Base-by-base conservation (phyloP, 2,888 invertebrate species). In the Dexiosoma caninum region DNA sequence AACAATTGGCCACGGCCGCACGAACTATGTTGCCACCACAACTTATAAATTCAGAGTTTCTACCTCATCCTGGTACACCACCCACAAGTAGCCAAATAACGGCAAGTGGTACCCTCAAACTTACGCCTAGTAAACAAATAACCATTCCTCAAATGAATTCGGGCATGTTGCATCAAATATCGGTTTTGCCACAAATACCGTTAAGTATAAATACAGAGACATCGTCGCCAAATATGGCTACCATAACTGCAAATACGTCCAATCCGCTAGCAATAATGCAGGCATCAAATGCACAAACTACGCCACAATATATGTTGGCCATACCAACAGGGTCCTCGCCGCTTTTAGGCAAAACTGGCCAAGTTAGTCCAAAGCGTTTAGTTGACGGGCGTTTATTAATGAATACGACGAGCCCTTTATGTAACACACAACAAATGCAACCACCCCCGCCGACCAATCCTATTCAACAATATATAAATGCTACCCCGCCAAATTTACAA, bases 201-300 rank as follows among this genome's bases (percentile, higher is more conserved):
- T 82, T 84, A 71, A 82, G 74, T 51, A 81, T 83, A 71, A 64
- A 74, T 53, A 51, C 85, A 67, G 85, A 85, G 62, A 71, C 83
- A 78, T 49, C 83, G 32, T 70, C 83, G 55, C 57, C 82, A 59
- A 62, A 74, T 21, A 66, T 76, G 78, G 75, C 86, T 78, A 83
- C 84, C 85, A 72, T 72, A 83, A 84, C 85, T 83, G 85, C 88
- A 82, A 88, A 87, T 86, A 86, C 88, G 88, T 87, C 87, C 87
- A 87, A 87, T 81, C 86, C 87, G 81, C 86, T 88, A 8, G 85
- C 85, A 44, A 84, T 86, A 70, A 82, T 88, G 81, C 88, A 87
- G 72, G 85, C 83, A 9, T 85, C 83, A 3, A 85, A 85, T 27
- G 84, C 86, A 35, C 86, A 86, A 82, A 85, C 84, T 70, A 85